Base-by-base conservation (phyloP, 2,888 invertebrate species). In the Brachycybe producta region DNA sequence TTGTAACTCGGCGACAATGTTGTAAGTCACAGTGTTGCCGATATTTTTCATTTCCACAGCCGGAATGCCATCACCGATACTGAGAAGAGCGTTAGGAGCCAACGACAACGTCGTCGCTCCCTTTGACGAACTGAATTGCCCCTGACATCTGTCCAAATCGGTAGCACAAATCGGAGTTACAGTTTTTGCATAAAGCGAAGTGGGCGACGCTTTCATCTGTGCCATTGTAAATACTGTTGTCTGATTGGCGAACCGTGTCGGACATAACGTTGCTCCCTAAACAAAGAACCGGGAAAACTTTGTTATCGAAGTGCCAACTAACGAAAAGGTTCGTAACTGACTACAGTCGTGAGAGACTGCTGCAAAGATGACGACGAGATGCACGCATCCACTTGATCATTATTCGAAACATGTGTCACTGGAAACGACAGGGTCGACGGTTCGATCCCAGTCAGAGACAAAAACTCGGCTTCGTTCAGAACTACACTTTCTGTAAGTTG, bases 391-490 rank as follows among this genome's bases (percentile, higher is more conserved):
- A n/a, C n/a, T n/a, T n/a, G n/a, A n/a, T n/a, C n/a, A n/a, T n/a
- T n/a, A n/a, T n/a, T n/a, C n/a, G 42, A 23, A 19, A 28, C 28
- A 8, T 26, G 19, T 24, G 24, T 26, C 27, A 42, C 13, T 5
- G 42, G 42, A 42, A 42, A 27, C 26, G 42, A 27, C 17, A 42
- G 15, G 19, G 50, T 41, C 36, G 54, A 51, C 1, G 51, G 17
- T 21, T 42, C 44, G 8, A 44, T 13, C 51, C 34, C 21, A 5
- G 57, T 55, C 1, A 59, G 42, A 15, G 58, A 58, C 5, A 59
- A 52, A 3, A 60, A 35, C 39, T 60, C 59, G 15, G 57, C 50
- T 35, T 59, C 59, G 21, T 53, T 56, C 23, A 59, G 45, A 4
- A 58, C 55, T 5, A 56, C 39, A n/a, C n/a, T n/a, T n/a, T n/a